phyloP scores from a whole-genome alignment of 2,113 vertebrate species.

The Micromys minutus region DNA sequence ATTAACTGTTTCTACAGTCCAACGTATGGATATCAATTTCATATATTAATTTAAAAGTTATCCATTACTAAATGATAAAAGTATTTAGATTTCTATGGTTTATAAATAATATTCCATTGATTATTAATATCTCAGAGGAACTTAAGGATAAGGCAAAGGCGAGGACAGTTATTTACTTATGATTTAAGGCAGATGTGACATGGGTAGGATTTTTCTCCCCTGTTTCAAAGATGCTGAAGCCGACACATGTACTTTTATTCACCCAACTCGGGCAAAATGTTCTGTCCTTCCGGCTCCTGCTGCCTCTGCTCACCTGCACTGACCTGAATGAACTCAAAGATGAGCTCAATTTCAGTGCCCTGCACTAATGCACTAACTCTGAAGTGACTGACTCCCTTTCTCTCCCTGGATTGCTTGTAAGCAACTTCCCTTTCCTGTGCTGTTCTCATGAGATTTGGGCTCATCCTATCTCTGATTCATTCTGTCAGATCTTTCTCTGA shows the following conservation, averaged over 20 bases:
- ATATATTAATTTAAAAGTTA: constrained; percentile 4
- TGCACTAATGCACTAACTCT: too few relatives aligned
- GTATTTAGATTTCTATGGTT: not conserved
- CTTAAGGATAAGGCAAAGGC: not conserved
- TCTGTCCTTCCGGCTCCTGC: too few relatives aligned
- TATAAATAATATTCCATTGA: not conserved
- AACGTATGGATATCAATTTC: not conserved
- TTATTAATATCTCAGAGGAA: not conserved
- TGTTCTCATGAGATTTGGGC: too few relatives aligned
- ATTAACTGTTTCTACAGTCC: not conserved
- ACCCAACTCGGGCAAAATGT: too few relatives aligned
- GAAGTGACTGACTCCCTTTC: too few relatives aligned
- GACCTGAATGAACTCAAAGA: too few relatives aligned
- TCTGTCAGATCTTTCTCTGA: too few relatives aligned
- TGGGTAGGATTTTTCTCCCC: not conserved
- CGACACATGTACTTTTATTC: not conserved
- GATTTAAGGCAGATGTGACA: not conserved
- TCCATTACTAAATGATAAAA: not conserved
- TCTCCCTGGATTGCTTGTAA: too few relatives aligned
- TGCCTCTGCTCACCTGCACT: too few relatives aligned
- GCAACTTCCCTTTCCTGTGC: too few relatives aligned
- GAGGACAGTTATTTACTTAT: not conserved
- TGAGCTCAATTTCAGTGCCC: too few relatives aligned
- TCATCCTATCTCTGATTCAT: too few relatives aligned
- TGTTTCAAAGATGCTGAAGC: not conserved